Conservation (phyloP, 2,888 invertebrate genomes). For the Lordiphosa andalusiaca region DNA sequence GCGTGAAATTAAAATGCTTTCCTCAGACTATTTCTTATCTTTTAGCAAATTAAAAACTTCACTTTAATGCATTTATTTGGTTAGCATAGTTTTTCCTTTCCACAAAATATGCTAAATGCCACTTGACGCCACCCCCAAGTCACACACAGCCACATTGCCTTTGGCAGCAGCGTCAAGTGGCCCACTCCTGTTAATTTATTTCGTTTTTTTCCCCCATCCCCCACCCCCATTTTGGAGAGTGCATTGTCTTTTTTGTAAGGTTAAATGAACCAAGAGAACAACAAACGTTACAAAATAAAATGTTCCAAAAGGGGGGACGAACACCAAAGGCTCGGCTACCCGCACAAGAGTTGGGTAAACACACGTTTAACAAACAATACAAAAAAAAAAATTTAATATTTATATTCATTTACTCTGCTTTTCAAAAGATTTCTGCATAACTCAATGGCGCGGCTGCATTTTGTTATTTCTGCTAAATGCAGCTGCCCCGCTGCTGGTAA, state of each 20-base stretch:
- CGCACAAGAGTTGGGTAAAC: no score
- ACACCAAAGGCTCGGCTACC: no score
- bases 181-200: conserved; percentile 62
- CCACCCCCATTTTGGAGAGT: conserved; percentile 22
- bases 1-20: conserved; percentile 60
- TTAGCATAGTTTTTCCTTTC: conserved; percentile 9
- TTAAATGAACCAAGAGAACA: conserved; percentile 55
- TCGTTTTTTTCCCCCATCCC: no score
- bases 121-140: conserved; percentile 34
- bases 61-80: conserved; percentile 44
- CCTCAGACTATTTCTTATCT: conserved; percentile 13
- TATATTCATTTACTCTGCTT: conserved; percentile 27
- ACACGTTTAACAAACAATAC: no score
- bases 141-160: conserved; percentile 20
- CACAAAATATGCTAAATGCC: conserved; percentile 63
- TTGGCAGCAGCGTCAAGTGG: conserved; percentile 56
- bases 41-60: conserved; percentile 51
- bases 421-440: conserved; percentile 26
- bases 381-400: no score
- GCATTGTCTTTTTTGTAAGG: conserved; percentile 29
- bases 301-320: no score
- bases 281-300: conserved; percentile 39
- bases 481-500: background rate
- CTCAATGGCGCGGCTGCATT: conserved; percentile 35
- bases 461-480: conserved; percentile 7